Evolutionary conservation across 2,888 invertebrate species (phyloP), one percentile per base, ranked within the genome.

Genomic region (Myathropa florea): DNA sequence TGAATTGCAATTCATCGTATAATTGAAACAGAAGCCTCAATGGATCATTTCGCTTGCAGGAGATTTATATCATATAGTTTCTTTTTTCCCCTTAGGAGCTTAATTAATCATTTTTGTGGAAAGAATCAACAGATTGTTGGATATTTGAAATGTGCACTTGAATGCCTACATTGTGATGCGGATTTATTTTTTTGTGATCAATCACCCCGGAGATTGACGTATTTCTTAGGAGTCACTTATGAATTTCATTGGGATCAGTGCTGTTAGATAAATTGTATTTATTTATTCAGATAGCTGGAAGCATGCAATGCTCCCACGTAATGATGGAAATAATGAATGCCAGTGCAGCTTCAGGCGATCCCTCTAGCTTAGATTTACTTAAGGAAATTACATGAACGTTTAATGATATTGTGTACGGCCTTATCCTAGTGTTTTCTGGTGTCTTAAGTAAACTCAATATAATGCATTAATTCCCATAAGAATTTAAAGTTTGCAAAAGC

Each of bases 21-120:
- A 63, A 61, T 63, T 53, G 24, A 63, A 72, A 72, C 63, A 72
- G 63, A 61, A 68, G 68, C 57, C 18, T 68, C 33, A 68, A 61
- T 65, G 24, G 12, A 26, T 30, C 46, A 33, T 64, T 64, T 55
- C 57, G 57, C 36, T 28, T 65, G 39, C 64, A 59, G 64, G 75
- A 75, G 59, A 55, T 57, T 10, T 57, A 57, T 57, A 24, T 24
- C 18, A 18, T 18, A 46, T 7, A n/a, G 36, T 39, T 12, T 65
- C n/a, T 33, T 46, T 28, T 72, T 46, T 10, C 26, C 23, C 12
- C 28, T 75, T 18, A 18, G 46, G 33, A 76, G 76, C 46, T 60
- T 67, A 61, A 76, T 55, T 59, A 60, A 76, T 76, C 76, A 60
- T 53, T 23, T 60, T 59, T 14, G 21, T 59, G 39, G 59, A 57